These are phyloP conservation scores for Anarhynchus alexandrinus DNA, from an alignment of 2,113 vertebrate genomes.

Conservation along the genomic window DNA sequence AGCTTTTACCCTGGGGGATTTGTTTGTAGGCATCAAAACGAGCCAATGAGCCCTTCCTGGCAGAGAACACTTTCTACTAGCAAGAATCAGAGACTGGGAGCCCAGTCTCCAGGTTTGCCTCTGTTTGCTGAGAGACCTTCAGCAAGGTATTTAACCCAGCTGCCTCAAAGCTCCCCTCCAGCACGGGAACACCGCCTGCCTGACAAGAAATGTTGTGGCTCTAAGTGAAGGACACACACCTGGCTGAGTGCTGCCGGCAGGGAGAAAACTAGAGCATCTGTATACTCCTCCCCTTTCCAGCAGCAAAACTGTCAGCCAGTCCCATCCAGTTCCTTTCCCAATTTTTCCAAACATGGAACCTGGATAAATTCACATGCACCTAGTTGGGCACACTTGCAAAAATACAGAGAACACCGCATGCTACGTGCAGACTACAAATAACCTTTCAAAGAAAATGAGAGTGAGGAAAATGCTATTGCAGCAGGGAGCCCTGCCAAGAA, in stretches of 20 bases:
- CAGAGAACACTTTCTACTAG: not conserved
- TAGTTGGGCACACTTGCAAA: not conserved
- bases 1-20: not conserved
- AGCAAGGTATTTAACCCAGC: not conserved
- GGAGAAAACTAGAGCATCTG: not conserved
- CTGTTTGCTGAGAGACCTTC: not conserved
- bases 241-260: not conserved
- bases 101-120: not conserved
- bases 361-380: not conserved
- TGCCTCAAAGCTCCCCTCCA: not conserved
- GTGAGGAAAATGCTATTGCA: not conserved
- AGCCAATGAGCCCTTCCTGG: not conserved
- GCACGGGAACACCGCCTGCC: not conserved
- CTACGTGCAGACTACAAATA: not conserved
- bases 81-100: not conserved
- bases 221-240: not conserved
- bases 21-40: not conserved
- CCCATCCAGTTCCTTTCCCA: not conserved
- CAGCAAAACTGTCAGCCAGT: not conserved
- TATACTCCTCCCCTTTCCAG: not conserved
- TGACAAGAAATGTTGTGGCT: not conserved
- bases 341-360: not conserved
- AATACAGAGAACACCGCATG: not conserved
- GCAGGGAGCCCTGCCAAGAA: conserved; percentile 24
- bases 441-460: not conserved